These are phyloP conservation scores for Monoplex corrugatus DNA, from an alignment of 2,888 invertebrate genomes.

Conservation along the genomic window DNA sequence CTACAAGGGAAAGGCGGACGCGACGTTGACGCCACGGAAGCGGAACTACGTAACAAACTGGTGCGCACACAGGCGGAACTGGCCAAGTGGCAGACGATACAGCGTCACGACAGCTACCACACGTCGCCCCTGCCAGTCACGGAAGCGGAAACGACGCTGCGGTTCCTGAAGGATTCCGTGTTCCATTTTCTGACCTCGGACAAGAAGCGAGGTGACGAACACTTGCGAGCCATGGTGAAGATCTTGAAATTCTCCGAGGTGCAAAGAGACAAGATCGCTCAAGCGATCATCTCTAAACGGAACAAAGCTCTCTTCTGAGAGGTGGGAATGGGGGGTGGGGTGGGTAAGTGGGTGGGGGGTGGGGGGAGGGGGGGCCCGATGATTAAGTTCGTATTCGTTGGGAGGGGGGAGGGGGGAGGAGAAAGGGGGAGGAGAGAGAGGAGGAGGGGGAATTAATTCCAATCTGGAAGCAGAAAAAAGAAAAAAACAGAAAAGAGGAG, in stretches of 20 bases:
- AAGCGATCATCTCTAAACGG: constrained; percentile 57
- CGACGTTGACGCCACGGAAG: constrained; percentile 64
- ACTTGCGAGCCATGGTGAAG: constrained; percentile 76
- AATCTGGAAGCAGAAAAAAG: background rate
- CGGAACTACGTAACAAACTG: constrained; percentile 75
- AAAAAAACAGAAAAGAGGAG: too few species aligned
- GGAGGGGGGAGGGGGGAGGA: background rate
- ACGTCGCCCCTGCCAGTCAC: constrained; percentile 72
- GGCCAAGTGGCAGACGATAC: constrained; percentile 77
- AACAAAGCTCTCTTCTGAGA: constrained; percentile 41
- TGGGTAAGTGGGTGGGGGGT: background rate
- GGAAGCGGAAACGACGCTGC: constrained; percentile 73
- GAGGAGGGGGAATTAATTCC: background rate
- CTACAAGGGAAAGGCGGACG: constrained; percentile 59
- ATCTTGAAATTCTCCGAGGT: constrained; percentile 75
- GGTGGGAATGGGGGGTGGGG: background rate
- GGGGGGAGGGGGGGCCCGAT: background rate
- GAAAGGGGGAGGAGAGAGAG: background rate
- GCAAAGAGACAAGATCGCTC: constrained; percentile 70
- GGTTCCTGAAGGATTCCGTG: constrained; percentile 77
- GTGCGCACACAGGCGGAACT: constrained; percentile 75
- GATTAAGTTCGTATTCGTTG: too few species aligned
- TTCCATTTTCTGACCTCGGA: constrained; percentile 75
- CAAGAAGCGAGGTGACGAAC: constrained; percentile 65
- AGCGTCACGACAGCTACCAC: constrained; percentile 73